A percentile compares a stretch with the other conserved stretches of the same genome.
Conservation (phyloP, 2,797 vertebrate genomes). For the Nyctibius grandis region DNA sequence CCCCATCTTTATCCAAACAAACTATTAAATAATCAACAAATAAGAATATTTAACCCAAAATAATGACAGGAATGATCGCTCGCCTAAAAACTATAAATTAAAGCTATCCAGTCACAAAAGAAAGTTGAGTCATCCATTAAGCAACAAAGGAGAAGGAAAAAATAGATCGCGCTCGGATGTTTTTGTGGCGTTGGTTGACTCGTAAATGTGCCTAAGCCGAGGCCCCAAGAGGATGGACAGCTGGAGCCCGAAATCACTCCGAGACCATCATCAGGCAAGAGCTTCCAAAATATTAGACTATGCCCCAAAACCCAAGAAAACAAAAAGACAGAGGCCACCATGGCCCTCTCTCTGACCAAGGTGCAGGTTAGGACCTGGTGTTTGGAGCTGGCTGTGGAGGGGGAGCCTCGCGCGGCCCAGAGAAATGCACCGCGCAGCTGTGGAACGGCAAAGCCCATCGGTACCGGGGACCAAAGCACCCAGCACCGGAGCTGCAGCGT, state of each 20-base stretch:
- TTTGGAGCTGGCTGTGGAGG: background rate
- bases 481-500: accelerated
- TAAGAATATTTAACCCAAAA: slow-evolving; percentile 70
- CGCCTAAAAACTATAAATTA: slow-evolving; percentile 66
- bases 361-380: accelerated
- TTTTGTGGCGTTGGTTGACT: slow-evolving; percentile 54
- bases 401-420: accelerated
- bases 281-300: background rate
- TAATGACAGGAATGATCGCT: slow-evolving; percentile 42
- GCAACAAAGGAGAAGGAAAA: slow-evolving; percentile 53
- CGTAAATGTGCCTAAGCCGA: slow-evolving; percentile 7
- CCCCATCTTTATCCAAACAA: slow-evolving; percentile 66
- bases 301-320: background rate
- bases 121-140: slow-evolving; percentile 66
- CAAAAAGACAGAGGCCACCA: background rate
- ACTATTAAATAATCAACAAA: slow-evolving; percentile 71
- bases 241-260: background rate
- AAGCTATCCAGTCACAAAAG: slow-evolving; percentile 64
- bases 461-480: background rate
- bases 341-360: background rate
- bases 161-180: slow-evolving; percentile 43
- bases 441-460: accelerated
- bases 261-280: background rate
- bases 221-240: background rate
- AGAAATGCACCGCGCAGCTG: accelerated